Conservation (phyloP, 2,888 invertebrate species). For the Eudasyphora cyanicolor region DNA sequence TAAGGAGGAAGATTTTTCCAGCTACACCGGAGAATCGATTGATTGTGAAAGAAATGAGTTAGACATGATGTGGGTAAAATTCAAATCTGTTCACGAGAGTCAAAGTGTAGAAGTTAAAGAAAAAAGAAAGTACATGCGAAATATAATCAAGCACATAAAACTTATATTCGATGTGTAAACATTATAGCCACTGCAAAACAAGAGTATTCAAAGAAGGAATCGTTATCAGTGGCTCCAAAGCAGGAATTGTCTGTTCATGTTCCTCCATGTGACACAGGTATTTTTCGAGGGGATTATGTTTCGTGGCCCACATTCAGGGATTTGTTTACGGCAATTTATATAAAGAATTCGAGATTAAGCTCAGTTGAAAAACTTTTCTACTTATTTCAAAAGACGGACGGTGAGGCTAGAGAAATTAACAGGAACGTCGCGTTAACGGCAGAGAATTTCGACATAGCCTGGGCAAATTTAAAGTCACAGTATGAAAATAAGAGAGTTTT, state of each 20-base stretch:
- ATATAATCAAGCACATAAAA: neutral
- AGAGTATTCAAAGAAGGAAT: neutral
- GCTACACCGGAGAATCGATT: neutral
- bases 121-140: neutral
- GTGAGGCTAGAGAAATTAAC: slow-evolving; percentile 10
- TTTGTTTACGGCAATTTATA: neutral
- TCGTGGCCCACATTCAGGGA: neutral
- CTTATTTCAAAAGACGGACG: neutral
- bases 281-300: slow-evolving; percentile 38
- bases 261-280: slow-evolving; percentile 36
- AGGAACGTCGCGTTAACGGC: neutral
- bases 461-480: slow-evolving; percentile 25
- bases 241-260: too few species aligned
- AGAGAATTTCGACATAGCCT: neutral
- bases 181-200: neutral
- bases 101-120: too few species aligned
- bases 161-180: neutral
- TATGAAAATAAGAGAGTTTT: slow-evolving; percentile 43
- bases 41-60: neutral
- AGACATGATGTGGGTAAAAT: neutral
- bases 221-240: neutral
- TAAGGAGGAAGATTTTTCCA: neutral
- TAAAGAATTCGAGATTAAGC: neutral
- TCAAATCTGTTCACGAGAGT: neutral
- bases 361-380: slow-evolving; percentile 38